Conservation (phyloP, 2,113 vertebrate genomes). For the Sturnira hondurensis region DNA sequence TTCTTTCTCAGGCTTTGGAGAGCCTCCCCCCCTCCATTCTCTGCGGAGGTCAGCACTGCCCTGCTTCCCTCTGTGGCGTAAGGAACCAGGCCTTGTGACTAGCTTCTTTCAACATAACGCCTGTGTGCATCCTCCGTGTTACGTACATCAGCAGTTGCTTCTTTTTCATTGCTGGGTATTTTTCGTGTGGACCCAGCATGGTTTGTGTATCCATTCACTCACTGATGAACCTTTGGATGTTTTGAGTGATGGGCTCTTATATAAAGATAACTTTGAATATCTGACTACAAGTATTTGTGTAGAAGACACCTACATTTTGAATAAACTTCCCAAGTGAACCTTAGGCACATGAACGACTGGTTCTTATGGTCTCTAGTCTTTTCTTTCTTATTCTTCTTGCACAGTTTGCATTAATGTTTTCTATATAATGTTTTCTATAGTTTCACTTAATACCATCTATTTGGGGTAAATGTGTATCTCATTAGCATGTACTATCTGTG, state of each 20-base stretch:
- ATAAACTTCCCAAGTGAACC: neutral
- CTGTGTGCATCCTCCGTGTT: neutral
- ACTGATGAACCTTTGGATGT: neutral
- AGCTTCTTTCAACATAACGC: neutral
- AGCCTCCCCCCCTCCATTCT: neutral
- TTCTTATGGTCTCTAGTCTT: neutral
- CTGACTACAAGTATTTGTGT: neutral
- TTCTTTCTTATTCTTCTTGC: neutral
- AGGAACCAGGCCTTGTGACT: neutral
- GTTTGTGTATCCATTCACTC: neutral
- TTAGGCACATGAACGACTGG: neutral
- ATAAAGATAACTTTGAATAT: neutral
- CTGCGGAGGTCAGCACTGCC: neutral
- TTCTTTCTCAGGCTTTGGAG: neutral
- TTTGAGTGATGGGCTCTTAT: neutral
- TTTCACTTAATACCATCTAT: neutral
- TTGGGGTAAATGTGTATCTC: neutral
- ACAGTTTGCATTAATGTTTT: neutral
- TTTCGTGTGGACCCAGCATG: neutral
- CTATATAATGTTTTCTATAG: neutral
- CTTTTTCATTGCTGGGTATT: neutral
- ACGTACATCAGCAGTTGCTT: neutral
- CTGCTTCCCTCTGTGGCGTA: neutral
- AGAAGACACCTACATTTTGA: neutral
- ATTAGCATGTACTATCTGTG: neutral